Evolutionary conservation across 2,888 invertebrate species (phyloP).

Genomic region (Lasioglossum marginatum): DNA sequence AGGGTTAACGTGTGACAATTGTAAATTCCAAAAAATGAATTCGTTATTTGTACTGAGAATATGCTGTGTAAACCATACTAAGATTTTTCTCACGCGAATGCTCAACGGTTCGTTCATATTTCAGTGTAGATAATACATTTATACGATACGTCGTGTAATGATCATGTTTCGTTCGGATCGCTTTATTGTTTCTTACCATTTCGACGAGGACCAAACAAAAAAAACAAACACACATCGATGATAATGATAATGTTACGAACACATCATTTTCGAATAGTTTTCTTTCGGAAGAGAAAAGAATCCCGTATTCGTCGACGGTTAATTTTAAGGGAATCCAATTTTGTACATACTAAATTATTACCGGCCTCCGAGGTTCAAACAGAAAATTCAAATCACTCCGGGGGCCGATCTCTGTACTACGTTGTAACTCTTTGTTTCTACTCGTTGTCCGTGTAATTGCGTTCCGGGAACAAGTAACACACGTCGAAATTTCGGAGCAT

Average conservation of each 20-base stretch:
- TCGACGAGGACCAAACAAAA: conserved; percentile 72
- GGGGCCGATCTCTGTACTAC: conserved; percentile 59
- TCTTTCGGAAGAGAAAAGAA: conserved; percentile 20
- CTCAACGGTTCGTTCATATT: conserved; percentile 57
- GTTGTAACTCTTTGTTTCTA: conserved; percentile 56
- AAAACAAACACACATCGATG: neutral
- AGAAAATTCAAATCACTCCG: conserved; percentile 63
- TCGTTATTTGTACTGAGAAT: conserved; percentile 67
- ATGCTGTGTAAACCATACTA: conserved; percentile 51
- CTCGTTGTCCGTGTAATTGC: conserved; percentile 55
- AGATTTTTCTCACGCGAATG: conserved; percentile 45
- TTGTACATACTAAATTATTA: conserved; percentile 81
- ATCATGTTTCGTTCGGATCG: conserved; percentile 51
- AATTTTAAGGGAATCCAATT: conserved; percentile 77
- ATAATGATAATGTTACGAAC: neutral
- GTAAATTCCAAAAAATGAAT: conserved; percentile 72
- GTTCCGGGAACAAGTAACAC: conserved; percentile 59
- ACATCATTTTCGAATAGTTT: neutral
- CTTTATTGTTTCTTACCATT: conserved; percentile 54
- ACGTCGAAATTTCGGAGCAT: conserved; percentile 64
- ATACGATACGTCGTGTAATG: neutral
- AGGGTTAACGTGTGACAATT: conserved; percentile 69
- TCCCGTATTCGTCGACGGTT: conserved; percentile 66
- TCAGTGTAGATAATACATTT: conserved; percentile 45
- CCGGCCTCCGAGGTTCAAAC: conserved; percentile 60